These are phyloP conservation scores for Zosterops pallidus DNA, from an alignment of 2,113 vertebrate genomes.

Conservation along the genomic window DNA sequence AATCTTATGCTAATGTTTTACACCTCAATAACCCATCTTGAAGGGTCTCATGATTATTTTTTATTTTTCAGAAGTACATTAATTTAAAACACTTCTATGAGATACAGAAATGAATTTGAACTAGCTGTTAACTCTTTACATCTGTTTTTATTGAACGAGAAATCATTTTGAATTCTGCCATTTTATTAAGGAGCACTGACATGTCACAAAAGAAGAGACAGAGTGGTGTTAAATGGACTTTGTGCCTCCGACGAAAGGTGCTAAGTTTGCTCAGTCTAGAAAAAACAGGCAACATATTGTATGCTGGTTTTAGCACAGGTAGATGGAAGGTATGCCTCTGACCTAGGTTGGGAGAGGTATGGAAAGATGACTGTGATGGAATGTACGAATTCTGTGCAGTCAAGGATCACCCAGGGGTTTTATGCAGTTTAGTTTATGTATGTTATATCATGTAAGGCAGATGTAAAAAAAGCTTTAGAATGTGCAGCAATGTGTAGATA, in stretches of 20 bases:
- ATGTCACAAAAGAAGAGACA: neutral
- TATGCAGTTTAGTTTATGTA: neutral
- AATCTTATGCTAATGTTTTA: neutral
- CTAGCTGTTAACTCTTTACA: neutral
- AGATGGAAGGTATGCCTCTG: neutral
- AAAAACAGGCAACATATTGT: neutral
- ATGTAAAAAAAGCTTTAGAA: neutral
- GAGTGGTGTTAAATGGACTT: neutral
- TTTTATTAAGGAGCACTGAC: neutral
- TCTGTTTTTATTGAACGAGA: neutral
- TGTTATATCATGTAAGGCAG: neutral
- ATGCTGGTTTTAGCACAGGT: neutral
- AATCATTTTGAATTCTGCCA: neutral
- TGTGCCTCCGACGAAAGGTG: neutral
- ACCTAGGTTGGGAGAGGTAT: fast-evolving
- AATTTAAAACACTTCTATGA: neutral
- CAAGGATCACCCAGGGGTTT: neutral
- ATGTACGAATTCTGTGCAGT: neutral
- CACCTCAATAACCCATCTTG: neutral
- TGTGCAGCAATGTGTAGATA: neutral
- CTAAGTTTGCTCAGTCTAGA: neutral
- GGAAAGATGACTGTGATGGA: neutral
- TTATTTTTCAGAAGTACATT: neutral
- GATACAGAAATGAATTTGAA: neutral
- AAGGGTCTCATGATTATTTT: neutral